phyloP scores from a whole-genome alignment of 1,140 invertebrate genomes.

The Galleria mellonella region DNA sequence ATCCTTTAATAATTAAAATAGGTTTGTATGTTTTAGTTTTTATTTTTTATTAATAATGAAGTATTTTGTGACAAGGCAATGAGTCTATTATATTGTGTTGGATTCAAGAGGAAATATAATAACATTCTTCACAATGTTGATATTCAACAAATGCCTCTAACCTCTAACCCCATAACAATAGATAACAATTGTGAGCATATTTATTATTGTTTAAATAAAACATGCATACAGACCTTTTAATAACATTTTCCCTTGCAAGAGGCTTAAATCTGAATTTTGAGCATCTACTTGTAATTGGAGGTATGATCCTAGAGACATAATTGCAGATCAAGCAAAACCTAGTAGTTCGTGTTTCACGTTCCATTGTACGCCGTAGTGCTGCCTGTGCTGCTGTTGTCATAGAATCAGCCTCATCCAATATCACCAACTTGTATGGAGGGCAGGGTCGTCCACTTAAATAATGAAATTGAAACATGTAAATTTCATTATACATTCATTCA shows the following conservation, averaged over 20 bases:
- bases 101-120: no score
- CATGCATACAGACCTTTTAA: conserved; percentile 66
- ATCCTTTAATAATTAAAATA: no score
- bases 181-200: no score
- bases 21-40: no score
- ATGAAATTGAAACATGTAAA: background rate
- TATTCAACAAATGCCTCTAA: no score
- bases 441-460: conserved; percentile 88
- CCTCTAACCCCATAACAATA: no score
- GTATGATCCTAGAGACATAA: conserved; percentile 98
- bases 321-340: conserved; percentile 99
- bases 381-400: conserved; percentile 97
- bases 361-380: conserved; percentile 97
- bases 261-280: conserved; percentile 99
- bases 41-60: no score
- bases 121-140: no score
- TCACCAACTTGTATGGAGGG: conserved; percentile 96
- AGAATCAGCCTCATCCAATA: conserved; percentile 98
- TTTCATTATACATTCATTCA: no score
- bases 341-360: conserved; percentile 95
- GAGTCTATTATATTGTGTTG: no score
- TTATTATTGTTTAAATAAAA: no score
- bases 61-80: no score
- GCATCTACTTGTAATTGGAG: conserved; percentile 97
- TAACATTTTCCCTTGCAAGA: conserved; percentile 81